Percentiles rank a stretch among this genome's conserved stretches.
These are phyloP conservation scores for Leucophenga montana DNA, from an alignment of 2,888 invertebrate genomes.

Conservation along the genomic window DNA sequence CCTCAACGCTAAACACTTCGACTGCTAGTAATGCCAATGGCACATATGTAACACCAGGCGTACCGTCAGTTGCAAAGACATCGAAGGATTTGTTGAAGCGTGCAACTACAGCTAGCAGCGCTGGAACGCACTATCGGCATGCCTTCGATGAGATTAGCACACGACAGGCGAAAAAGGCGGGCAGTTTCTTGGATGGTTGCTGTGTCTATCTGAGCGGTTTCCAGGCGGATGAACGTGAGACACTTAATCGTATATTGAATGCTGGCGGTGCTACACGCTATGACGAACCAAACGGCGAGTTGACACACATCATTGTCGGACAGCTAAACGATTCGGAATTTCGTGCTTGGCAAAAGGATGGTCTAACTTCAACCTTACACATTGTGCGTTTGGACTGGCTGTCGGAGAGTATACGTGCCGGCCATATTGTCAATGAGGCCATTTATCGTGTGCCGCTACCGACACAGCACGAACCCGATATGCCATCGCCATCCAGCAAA, in stretches of 20 bases:
- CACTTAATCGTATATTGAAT: slow-evolving; percentile 81
- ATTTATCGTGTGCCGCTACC: slow-evolving; percentile 66
- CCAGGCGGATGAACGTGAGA: slow-evolving; percentile 77
- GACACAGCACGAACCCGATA: slow-evolving; percentile 65
- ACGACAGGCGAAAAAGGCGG: slow-evolving; percentile 81
- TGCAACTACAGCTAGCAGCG: slow-evolving; percentile 39
- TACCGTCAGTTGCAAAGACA: not conserved
- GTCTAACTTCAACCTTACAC: slow-evolving; percentile 55
- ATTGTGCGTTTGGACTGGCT: slow-evolving; percentile 85
- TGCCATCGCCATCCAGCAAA: slow-evolving; percentile 78
- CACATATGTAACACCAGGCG: not conserved
- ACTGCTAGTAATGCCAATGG: not conserved
- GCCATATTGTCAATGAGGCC: slow-evolving; percentile 75
- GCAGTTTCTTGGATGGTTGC: slow-evolving; percentile 91
- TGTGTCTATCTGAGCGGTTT: slow-evolving; percentile 84
- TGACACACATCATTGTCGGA: slow-evolving; percentile 87
- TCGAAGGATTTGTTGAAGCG: slow-evolving; percentile 53
- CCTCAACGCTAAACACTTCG: slow-evolving; percentile 44
- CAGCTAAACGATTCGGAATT: slow-evolving; percentile 75
- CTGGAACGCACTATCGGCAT: slow-evolving; percentile 44
- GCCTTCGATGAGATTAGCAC: slow-evolving; percentile 75
- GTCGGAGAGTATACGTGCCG: slow-evolving; percentile 79
- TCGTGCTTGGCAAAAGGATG: slow-evolving; percentile 66
- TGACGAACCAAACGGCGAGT: slow-evolving; percentile 82
- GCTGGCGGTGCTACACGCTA: slow-evolving; percentile 88